Evolutionary conservation across 2,888 invertebrate species (phyloP).

Genomic region (Netelia melanura): DNA sequence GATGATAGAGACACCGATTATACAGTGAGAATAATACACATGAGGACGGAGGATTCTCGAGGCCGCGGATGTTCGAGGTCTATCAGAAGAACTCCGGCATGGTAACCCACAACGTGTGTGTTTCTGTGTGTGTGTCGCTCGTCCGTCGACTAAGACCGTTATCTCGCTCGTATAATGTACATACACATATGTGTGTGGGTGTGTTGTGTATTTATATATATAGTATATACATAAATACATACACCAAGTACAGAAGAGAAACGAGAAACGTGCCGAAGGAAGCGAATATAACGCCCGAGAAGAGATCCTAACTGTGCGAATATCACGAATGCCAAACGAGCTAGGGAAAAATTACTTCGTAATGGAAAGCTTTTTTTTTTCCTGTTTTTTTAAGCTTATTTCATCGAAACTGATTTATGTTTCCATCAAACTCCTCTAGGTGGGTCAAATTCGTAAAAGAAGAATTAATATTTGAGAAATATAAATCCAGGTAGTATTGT

Average conservation of each 20-base stretch:
- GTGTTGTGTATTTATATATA: background rate
- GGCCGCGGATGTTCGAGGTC: slow-evolving; percentile 44
- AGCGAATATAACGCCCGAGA: slow-evolving; percentile 43
- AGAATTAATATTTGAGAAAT: too few species aligned
- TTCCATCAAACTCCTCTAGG: background rate
- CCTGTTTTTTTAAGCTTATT: background rate
- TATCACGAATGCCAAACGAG: slow-evolving; percentile 20
- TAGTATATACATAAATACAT: slow-evolving; percentile 15
- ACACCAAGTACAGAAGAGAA: slow-evolving; percentile 30
- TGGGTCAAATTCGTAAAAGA: too few species aligned
- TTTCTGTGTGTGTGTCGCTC: slow-evolving; percentile 39
- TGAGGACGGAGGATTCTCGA: slow-evolving; percentile 25
- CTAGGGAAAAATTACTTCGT: slow-evolving; percentile 4
- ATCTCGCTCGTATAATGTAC: slow-evolving; percentile 48
- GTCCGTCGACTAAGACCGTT: slow-evolving; percentile 57
- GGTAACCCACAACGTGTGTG: slow-evolving; percentile 62
- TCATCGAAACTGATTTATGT: background rate
- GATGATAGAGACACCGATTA: background rate
- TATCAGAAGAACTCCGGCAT: slow-evolving; percentile 53
- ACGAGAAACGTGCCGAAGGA: slow-evolving; percentile 39
- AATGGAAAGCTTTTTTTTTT: background rate
- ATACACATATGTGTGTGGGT: slow-evolving; percentile 16
- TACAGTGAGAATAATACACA: slow-evolving; percentile 3
- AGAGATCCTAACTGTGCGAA: slow-evolving; percentile 45
- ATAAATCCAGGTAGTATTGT: too few species aligned